Conservation (phyloP, 2,888 invertebrate species). For the Limnephilus rhombicus region DNA sequence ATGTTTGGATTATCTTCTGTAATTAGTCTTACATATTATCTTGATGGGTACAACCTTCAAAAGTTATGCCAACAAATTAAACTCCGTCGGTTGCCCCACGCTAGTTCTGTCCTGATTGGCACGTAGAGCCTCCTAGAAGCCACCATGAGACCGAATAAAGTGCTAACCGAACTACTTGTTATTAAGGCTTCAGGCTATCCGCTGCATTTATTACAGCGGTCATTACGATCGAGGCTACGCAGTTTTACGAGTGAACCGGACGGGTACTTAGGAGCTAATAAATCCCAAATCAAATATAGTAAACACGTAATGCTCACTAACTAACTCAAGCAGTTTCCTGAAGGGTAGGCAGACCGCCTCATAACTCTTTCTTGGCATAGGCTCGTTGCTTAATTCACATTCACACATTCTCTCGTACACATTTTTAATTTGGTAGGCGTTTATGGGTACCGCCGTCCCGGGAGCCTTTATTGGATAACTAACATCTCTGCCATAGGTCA, state of each 20-base stretch:
- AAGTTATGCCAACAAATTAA: no score
- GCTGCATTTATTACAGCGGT: neutral
- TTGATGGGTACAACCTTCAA: no score
- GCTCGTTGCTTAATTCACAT: no score
- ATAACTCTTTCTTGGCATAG: no score
- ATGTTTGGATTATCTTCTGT: no score
- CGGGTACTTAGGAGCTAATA: neutral
- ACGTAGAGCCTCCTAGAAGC: neutral
- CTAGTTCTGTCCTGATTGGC: neutral
- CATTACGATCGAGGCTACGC: neutral
- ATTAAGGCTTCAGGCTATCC: neutral
- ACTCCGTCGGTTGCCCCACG: neutral
- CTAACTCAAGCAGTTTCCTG: neutral
- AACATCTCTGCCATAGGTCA: no score
- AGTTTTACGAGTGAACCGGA: neutral
- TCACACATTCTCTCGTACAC: no score
- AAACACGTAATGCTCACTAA: neutral
- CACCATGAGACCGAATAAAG: neutral
- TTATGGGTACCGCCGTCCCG: no score
- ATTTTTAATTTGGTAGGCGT: no score
- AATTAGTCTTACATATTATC: no score
- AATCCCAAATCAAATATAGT: neutral
- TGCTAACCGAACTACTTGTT: neutral
- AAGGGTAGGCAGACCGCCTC: no score
- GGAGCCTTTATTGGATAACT: no score